Conservation (phyloP, 2,797 vertebrate genomes). For the Sarcophilus harrisii region DNA sequence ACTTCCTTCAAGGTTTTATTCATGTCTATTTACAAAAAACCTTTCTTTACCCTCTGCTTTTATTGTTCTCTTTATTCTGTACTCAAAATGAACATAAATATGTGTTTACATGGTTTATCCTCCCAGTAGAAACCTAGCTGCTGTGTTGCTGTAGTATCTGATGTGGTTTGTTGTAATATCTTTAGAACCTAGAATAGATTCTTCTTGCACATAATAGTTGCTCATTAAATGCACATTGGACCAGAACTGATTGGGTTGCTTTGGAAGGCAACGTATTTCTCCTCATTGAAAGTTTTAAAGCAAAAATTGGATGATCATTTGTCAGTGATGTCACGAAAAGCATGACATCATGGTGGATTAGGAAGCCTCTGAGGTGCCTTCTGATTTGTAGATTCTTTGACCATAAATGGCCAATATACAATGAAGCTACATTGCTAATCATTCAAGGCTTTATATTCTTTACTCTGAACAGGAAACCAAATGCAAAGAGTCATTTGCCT, state of each 20-base stretch:
- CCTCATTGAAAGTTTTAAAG: background rate
- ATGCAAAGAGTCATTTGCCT: background rate
- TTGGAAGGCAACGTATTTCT: background rate
- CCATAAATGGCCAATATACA: background rate
- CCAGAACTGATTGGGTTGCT: background rate
- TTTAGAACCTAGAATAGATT: background rate
- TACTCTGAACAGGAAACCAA: background rate
- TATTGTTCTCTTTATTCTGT: background rate
- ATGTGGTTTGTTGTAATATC: background rate
- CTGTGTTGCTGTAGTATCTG: background rate
- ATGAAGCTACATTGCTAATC: background rate
- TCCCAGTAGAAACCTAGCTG: background rate
- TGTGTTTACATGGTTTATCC: background rate
- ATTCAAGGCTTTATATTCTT: conserved; percentile 9
- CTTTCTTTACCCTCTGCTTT: background rate
- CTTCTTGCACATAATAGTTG: background rate
- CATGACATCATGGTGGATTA: background rate
- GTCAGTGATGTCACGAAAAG: background rate
- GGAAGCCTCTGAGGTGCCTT: background rate
- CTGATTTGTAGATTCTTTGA: background rate
- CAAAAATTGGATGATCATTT: background rate
- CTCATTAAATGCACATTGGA: background rate
- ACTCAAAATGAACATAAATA: background rate
- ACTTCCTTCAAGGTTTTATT: background rate
- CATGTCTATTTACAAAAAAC: background rate